Percentiles rank a stretch among this genome's conserved stretches.
Conservation (phyloP, 2,888 invertebrate species). For the Bimastos eiseni region DNA sequence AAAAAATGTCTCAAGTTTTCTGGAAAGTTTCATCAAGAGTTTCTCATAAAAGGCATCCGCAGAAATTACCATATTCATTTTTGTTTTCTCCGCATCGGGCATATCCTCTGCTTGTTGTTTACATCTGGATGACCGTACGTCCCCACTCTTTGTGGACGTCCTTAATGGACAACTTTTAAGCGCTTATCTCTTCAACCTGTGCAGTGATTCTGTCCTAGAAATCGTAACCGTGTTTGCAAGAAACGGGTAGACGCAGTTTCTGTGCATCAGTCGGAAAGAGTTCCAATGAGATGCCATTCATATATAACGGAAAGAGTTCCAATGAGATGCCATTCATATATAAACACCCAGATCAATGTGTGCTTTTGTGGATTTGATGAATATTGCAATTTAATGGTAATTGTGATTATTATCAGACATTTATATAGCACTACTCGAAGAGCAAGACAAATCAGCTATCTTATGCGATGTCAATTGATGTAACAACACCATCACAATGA, state of each 20-base stretch:
- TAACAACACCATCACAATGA: too few relatives aligned
- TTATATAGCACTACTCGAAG: too few relatives aligned
- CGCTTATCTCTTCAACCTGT: neutral
- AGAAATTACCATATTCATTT: neutral
- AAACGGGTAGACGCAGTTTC: neutral
- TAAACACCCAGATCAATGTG: neutral
- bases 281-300: too few relatives aligned
- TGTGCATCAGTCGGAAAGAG: neutral
- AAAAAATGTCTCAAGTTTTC: neutral
- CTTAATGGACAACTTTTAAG: neutral
- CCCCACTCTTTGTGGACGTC: neutral
- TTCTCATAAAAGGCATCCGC: neutral
- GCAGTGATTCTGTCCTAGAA: neutral
- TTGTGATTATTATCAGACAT: too few relatives aligned
- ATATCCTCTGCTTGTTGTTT: neutral
- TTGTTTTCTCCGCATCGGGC: neutral
- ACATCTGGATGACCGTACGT: neutral
- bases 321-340: neutral
- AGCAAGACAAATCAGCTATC: too few relatives aligned
- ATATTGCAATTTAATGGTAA: too few relatives aligned
- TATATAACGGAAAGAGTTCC: neutral
- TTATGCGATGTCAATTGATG: too few relatives aligned
- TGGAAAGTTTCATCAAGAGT: neutral
- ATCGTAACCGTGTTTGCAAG: neutral
- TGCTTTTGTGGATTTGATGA: too few relatives aligned